Base-by-base conservation (phyloP, 2,113 vertebrate genomes). In the Hemibagrus wyckioides region DNA sequence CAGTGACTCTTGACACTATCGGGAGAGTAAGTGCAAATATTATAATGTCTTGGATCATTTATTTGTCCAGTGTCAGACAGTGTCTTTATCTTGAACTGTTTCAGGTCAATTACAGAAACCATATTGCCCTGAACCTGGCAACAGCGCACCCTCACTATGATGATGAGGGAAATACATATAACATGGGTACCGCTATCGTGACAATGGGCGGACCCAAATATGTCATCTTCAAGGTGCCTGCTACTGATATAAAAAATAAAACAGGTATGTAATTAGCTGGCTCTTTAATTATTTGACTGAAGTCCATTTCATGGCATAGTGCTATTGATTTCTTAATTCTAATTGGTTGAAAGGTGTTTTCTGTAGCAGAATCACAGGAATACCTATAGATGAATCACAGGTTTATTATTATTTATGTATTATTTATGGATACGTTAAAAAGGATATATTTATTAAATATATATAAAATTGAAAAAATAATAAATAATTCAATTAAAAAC, bases 111-210 rank as follows among this genome's bases (percentile, higher is more conserved):
- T 99, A 99, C 92, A 95, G 90, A 89, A 96, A 98, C 87, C 96
- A 98, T 0, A 93, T 97, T 39, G 92, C 96, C 8, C 69, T 99
- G 83, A 99, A 97, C 88, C 0, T 98, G 87, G 94, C 96, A 2
- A 99, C 98, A 0, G 93, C 97, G 69, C 98, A 99, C 86, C 98
- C 97, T 0, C 98, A 99, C 92, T 99, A 99, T 14, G 98, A 99
- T 86, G 89, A 90, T 0, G 94, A 93, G 83, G 97, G 98, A 54
- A 98, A 97, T 91, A 87, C 94, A 71, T 96, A 97, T 91, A 99
- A 99, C 92, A 96, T 99, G 94, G 98, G 98, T 57, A 99, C 96
- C 0, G 95, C 97, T 61, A 94, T 99, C 39, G 93, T 96, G 88
- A 95, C 96, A 83, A 93, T 97, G 33, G 96, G 97, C 28, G 95